phyloP scores from a whole-genome alignment of 2,888 invertebrate species.

The Chromoteleia sp. region DNA sequence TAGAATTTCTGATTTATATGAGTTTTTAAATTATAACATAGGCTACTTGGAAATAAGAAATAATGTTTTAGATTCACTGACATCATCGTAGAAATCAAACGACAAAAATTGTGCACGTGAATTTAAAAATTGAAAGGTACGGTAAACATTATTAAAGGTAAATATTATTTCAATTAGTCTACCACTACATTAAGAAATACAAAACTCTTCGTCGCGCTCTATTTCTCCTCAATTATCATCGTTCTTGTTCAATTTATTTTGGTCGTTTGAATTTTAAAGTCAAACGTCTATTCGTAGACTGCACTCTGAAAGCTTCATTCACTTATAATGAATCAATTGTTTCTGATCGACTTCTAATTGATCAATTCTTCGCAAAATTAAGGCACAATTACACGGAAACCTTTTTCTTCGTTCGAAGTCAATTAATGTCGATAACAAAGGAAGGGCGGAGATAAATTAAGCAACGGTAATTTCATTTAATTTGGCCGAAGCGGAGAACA shows the following conservation, averaged over 20 bases:
- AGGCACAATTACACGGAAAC: slow-evolving; percentile 44
- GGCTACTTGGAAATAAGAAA: slow-evolving; percentile 5
- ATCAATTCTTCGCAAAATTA: slow-evolving; percentile 34
- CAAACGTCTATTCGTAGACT: neutral
- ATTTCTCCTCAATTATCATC: neutral
- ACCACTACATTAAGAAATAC: neutral
- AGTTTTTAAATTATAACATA: slow-evolving; percentile 14
- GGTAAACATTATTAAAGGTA: no score
- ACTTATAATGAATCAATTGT: slow-evolving; percentile 49
- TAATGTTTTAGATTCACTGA: no score
- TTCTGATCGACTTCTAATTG: slow-evolving; percentile 53
- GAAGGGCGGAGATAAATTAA: slow-evolving; percentile 25
- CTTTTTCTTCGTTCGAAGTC: slow-evolving; percentile 29
- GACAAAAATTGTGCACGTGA: no score
- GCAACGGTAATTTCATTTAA: slow-evolving; percentile 34
- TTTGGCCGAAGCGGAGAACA: slow-evolving; percentile 1
- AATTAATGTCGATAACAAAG: slow-evolving; percentile 20
- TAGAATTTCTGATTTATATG: slow-evolving; percentile 21
- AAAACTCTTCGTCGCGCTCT: neutral
- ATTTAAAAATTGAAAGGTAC: neutral
- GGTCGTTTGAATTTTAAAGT: slow-evolving; percentile 2
- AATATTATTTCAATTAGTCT: neutral
- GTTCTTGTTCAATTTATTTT: neutral
- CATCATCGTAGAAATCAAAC: neutral
- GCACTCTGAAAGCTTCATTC: slow-evolving; percentile 27